A percentile compares a stretch with the other conserved stretches of the same genome.
These are phyloP conservation scores for Cephonodes hylas DNA, from an alignment of 2,888 invertebrate genomes.

Conservation along the genomic window DNA sequence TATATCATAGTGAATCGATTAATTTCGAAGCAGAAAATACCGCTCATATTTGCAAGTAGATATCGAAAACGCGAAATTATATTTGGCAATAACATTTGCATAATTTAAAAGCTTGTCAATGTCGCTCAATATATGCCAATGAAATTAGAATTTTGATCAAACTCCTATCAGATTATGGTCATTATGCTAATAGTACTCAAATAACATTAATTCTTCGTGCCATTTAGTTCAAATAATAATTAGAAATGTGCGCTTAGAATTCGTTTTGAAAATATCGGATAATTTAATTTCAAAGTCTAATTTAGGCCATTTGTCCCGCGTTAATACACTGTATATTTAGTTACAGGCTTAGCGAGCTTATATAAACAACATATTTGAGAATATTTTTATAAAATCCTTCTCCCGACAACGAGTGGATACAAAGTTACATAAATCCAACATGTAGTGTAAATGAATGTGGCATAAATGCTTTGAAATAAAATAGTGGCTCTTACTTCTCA, in stretches of 20 bases:
- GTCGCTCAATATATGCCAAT: not conserved
- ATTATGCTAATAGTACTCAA: not conserved
- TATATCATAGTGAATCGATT: not conserved
- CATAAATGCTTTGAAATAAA: not conserved
- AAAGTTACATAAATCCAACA: not conserved
- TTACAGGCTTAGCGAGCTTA: too few relatives aligned
- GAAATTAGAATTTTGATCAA: not conserved
- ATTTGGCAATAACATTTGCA: not conserved
- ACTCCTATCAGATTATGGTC: not conserved
- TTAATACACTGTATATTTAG: too few relatives aligned
- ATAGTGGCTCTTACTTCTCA: constrained; percentile 85
- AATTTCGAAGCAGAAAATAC: not conserved
- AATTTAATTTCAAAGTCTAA: too few relatives aligned
- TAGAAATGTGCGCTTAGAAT: not conserved
- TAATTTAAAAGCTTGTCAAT: not conserved
- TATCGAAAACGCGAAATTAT: not conserved
- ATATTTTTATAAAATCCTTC: too few relatives aligned
- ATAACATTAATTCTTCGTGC: not conserved
- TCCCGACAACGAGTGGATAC: not conserved
- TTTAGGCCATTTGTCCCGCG: too few relatives aligned
- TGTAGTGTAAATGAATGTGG: not conserved
- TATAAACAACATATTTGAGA: too few relatives aligned
- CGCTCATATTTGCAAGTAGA: not conserved
- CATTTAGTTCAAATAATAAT: not conserved
- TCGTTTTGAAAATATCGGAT: too few relatives aligned